A percentile compares a stretch with the other conserved stretches of the same genome.
phyloP scores from a whole-genome alignment of 2,888 invertebrate genomes.

The Cancer borealis region DNA sequence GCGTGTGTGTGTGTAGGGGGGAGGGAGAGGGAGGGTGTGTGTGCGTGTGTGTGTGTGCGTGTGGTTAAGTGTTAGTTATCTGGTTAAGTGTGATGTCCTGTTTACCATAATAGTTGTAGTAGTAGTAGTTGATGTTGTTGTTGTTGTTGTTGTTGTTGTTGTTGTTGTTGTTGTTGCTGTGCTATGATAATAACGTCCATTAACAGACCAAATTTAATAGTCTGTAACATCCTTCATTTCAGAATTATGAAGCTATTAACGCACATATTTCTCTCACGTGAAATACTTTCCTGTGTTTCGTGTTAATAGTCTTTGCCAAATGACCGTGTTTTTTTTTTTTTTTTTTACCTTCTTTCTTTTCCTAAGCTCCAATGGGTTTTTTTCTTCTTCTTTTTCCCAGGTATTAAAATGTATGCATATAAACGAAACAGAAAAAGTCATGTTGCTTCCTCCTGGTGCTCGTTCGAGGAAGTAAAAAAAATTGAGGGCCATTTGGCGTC shows the following conservation, averaged over 20 bases:
- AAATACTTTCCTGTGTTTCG: background rate
- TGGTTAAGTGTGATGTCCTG: too few relatives aligned
- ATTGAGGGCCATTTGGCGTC: background rate
- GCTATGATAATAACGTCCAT: background rate
- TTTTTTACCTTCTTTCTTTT: background rate
- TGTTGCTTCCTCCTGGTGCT: background rate
- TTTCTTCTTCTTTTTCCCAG: background rate
- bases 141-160: too few relatives aligned
- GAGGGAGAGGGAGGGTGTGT: too few relatives aligned
- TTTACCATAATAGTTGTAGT: too few relatives aligned
- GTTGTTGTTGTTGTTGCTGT: too few relatives aligned
- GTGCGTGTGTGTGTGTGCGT: too few relatives aligned
- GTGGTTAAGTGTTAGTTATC: too few relatives aligned
- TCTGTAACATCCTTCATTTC: background rate
- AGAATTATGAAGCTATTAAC: slow-evolving; percentile 11
- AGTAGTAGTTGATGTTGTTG: too few relatives aligned
- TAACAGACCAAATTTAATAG: background rate
- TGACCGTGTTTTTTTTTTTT: background rate
- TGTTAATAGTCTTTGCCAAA: slow-evolving; percentile 12
- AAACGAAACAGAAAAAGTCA: background rate
- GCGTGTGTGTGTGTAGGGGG: too few relatives aligned
- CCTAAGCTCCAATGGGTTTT: background rate
- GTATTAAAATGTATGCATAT: too few relatives aligned
- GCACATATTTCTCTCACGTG: background rate
- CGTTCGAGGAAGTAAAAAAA: background rate